Conservation (phyloP, 2,797 vertebrate genomes). For the Acipenser ruthenus region DNA sequence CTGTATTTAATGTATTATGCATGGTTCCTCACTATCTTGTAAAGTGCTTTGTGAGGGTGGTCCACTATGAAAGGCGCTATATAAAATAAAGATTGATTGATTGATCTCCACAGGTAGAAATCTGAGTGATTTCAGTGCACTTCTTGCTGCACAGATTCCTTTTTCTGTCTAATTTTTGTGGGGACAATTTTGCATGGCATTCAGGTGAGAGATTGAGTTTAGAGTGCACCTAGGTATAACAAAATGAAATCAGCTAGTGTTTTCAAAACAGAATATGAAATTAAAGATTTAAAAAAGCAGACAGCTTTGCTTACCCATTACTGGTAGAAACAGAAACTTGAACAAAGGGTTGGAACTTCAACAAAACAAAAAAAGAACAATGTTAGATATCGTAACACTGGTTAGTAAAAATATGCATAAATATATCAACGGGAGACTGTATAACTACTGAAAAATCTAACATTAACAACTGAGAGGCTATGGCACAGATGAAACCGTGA, state of each 20-base stretch:
- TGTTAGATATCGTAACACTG: not conserved
- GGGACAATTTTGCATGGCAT: not conserved
- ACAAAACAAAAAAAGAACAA: not conserved
- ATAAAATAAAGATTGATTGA: too few species aligned
- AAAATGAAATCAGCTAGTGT: not conserved
- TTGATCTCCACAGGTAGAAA: too few species aligned
- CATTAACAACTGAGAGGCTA: not conserved
- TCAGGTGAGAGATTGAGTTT: not conserved
- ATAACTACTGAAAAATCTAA: not conserved
- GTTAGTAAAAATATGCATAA: not conserved
- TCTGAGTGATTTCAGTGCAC: too few species aligned
- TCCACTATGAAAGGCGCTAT: too few species aligned
- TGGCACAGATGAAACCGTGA: too few species aligned
- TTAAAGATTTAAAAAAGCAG: not conserved
- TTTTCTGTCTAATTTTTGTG: not conserved
- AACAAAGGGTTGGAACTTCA: not conserved
- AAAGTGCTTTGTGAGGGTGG: too few species aligned
- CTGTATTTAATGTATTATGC: too few species aligned
- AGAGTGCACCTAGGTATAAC: not conserved
- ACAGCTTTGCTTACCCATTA: not conserved
- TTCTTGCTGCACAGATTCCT: not conserved
- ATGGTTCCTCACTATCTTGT: too few species aligned
- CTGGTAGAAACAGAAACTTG: not conserved
- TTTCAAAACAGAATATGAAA: not conserved
- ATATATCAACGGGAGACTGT: not conserved